A percentile compares a stretch with the other conserved stretches of the same genome.
These are phyloP conservation scores for Myotis pilosus DNA, from an alignment of 2,797 vertebrate genomes.

Conservation along the genomic window DNA sequence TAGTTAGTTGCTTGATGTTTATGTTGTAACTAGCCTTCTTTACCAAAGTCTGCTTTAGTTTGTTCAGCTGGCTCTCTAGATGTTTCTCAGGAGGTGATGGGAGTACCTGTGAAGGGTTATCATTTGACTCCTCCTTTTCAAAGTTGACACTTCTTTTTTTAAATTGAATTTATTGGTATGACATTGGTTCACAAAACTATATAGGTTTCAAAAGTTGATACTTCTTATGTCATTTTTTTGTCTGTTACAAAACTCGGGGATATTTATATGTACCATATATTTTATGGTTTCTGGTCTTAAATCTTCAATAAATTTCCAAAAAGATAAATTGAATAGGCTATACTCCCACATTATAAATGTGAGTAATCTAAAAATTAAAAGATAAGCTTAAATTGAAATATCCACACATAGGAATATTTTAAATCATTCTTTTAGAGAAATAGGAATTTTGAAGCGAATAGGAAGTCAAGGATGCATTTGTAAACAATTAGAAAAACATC, in stretches of 20 bases:
- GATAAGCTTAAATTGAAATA: constrained; percentile 24
- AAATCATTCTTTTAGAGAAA: neutral
- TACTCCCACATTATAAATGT: neutral
- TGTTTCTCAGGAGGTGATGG: neutral
- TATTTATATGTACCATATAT: neutral
- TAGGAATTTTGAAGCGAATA: neutral
- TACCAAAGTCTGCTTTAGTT: neutral
- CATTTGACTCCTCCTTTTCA: neutral
- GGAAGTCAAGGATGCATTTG: neutral
- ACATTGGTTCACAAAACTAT: neutral
- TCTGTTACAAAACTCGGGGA: neutral
- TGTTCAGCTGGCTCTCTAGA: neutral
- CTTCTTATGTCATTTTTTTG: neutral
- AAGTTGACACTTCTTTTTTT: neutral
- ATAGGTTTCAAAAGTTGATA: neutral
- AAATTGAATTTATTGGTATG: neutral
- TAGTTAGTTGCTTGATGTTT: neutral
- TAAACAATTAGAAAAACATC: neutral
- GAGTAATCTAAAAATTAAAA: constrained; percentile 8
- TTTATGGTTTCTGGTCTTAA: neutral
- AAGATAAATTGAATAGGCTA: neutral
- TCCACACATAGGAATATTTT: neutral
- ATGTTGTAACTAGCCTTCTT: neutral
- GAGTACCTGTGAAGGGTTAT: neutral
- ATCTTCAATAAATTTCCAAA: neutral